Conservation (phyloP, 2,888 invertebrate species). For the Nycteola revayana region DNA sequence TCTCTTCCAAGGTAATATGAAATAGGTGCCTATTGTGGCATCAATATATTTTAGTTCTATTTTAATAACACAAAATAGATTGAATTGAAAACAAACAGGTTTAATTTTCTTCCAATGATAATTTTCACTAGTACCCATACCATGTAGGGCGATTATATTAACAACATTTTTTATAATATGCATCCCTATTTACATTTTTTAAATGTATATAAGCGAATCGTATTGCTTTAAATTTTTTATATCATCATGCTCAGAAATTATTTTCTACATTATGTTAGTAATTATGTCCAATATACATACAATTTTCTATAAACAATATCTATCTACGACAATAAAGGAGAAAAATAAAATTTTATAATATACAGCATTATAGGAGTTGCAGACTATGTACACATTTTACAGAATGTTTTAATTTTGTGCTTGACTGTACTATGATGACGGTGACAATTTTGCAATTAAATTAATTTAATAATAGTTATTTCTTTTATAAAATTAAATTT, state of each 20-base stretch:
- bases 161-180: slow-evolving; percentile 36
- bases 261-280: slow-evolving; percentile 28
- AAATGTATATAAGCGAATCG: slow-evolving; percentile 58
- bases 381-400: too few relatives aligned
- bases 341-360: slow-evolving; percentile 14
- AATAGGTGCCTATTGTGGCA: background rate
- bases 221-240: slow-evolving; percentile 62
- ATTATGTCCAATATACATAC: slow-evolving; percentile 36
- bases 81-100: slow-evolving; percentile 1
- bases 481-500: slow-evolving; percentile 2
- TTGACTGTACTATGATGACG: too few relatives aligned
- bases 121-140: slow-evolving; percentile 42
- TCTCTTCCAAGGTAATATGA: background rate
- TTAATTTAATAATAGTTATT: background rate
- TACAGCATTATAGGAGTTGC: too few relatives aligned
- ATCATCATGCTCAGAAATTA: slow-evolving; percentile 14
- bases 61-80: slow-evolving; percentile 4
- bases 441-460: background rate
- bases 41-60: background rate
- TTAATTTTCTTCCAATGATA: background rate
- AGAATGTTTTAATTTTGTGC: too few relatives aligned
- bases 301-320: slow-evolving; percentile 28
- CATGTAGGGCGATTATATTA: slow-evolving; percentile 43
- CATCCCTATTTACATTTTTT: slow-evolving; percentile 43
- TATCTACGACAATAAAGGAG: slow-evolving; percentile 21